phyloP scores from a whole-genome alignment of 2,888 invertebrate species.

The Drepanosiphum platanoidis region DNA sequence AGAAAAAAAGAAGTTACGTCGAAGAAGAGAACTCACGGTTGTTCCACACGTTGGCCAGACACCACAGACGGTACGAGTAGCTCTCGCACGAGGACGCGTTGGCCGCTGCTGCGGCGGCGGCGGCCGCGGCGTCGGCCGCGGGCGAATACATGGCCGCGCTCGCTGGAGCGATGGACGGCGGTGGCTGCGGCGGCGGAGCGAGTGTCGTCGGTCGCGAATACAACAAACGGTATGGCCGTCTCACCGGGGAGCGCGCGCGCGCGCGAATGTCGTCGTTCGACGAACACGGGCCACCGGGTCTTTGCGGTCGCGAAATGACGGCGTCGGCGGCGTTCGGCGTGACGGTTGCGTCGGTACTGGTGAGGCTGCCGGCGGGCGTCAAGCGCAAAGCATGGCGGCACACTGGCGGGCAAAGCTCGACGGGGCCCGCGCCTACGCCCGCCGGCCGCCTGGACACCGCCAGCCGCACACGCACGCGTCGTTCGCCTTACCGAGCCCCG shows the following conservation, averaged over 20 bases:
- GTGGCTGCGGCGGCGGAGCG: background rate
- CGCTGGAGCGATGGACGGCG: slow-evolving; percentile 66
- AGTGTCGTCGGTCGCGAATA: slow-evolving; percentile 9
- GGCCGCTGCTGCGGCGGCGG: slow-evolving; percentile 73
- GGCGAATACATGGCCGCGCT: slow-evolving; percentile 75
- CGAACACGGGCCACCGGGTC: background rate
- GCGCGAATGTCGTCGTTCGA: background rate
- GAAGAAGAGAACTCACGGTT: slow-evolving; percentile 73
- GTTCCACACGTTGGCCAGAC: slow-evolving; percentile 80
- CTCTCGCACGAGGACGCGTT: slow-evolving; percentile 73
- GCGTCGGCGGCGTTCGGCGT: slow-evolving; percentile 53
- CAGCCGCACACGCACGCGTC: slow-evolving; percentile 24
- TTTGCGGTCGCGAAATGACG: slow-evolving; percentile 5
- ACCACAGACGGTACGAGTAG: slow-evolving; percentile 81
- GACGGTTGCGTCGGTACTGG: slow-evolving; percentile 15
- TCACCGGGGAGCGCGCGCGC: slow-evolving; percentile 18
- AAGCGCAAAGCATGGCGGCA: slow-evolving; percentile 60
- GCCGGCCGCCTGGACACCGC: slow-evolving; percentile 24
- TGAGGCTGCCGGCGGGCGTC: slow-evolving; percentile 44
- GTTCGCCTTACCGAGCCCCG: slow-evolving; percentile 30
- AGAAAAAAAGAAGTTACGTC: too few species aligned
- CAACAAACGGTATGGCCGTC: background rate
- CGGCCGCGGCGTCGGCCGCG: slow-evolving; percentile 69
- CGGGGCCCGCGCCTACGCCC: slow-evolving; percentile 62
- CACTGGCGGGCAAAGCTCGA: slow-evolving; percentile 58